Conservation (phyloP, 2,797 vertebrate genomes). For the Masticophis lateralis region DNA sequence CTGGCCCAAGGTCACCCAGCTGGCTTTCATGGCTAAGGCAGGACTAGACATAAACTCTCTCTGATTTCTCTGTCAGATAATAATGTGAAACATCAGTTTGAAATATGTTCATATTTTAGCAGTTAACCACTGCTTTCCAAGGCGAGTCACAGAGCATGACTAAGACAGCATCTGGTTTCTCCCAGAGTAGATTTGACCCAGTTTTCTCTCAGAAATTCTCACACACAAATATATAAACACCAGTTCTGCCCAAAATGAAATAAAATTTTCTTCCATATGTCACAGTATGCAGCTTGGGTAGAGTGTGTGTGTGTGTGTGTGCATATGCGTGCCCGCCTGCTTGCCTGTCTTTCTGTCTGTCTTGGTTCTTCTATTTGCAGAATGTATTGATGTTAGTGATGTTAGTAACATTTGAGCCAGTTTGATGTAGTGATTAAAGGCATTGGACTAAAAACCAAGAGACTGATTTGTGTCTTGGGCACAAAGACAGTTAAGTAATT, state of each 20-base stretch:
- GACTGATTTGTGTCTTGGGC: not conserved
- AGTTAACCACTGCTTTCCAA: conserved; percentile 30
- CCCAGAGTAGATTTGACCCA: conserved; percentile 27
- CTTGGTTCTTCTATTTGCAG: not conserved
- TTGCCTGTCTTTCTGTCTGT: no score
- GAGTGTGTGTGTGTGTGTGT: not conserved
- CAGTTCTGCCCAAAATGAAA: not conserved
- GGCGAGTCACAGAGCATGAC: conserved; percentile 42
- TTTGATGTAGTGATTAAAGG: not conserved
- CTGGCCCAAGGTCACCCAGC: not conserved
- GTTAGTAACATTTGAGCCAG: not conserved
- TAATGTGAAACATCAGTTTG: conserved; percentile 47
- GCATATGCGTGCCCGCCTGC: not conserved
- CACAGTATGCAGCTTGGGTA: not conserved
- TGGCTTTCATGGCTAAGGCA: not conserved
- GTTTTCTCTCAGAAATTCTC: not conserved
- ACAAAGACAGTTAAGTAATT: not conserved
- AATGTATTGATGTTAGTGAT: not conserved
- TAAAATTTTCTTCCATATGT: not conserved
- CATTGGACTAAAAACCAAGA: not conserved
- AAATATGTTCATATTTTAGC: conserved; percentile 45
- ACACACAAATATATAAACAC: not conserved
- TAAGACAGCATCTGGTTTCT: conserved; percentile 51
- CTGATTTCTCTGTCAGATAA: conserved; percentile 41
- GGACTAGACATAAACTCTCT: conserved; percentile 25